Base-by-base conservation (phyloP, 2,113 vertebrate genomes). In the Clinocottus analis region DNA sequence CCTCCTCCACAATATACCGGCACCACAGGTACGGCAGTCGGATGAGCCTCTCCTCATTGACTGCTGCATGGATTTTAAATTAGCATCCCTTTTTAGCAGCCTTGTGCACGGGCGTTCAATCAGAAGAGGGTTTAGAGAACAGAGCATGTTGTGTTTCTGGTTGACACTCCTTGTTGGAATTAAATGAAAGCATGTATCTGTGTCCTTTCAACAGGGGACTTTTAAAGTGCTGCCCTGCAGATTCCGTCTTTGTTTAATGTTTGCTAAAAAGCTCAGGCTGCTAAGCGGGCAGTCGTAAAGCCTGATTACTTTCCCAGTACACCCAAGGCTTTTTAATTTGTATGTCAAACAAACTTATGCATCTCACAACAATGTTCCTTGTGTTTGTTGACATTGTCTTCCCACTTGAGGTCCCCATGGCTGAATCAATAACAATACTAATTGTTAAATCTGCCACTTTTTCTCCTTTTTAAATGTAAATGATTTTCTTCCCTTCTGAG, bases 51-150 rank as follows among this genome's bases (percentile, higher is more conserved):
- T 77, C 45, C 55, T 84, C 53, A 83, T 71, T 75, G 68, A 82
- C 51, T 67, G 53, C 55, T 2, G 72, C 71, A 84, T 83, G 64
- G 82, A 84, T 88, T 86, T 87, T 61, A 59, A 86, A 87, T 81
- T 68, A 83, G 87, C 76, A 55, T 77, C 43, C 43, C 58, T 72
- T 31, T 33, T 27, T 69, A 59, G 68, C 29, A 49, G 55, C 23
- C 39, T 7, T 68, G 65, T 58, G 21, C 56, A 11, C 9, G 31
- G 35, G 23, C 41, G 7, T 82, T 82, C 51, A 59, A 73, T 81
- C 62, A 80, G 62, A 73, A 75, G 35, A 59, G 1, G 1, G 51
- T 16, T 16, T 12, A 27, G 23, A 27, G 55, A 49, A 56, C 51
- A 27, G 55, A 67, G 55, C 35, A 27, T n/a, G 25, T 19, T 25